Evolutionary conservation across 2,797 vertebrate genomes (phyloP), one percentile per base, ranked within the genome.

Genomic region (Otus scops): DNA sequence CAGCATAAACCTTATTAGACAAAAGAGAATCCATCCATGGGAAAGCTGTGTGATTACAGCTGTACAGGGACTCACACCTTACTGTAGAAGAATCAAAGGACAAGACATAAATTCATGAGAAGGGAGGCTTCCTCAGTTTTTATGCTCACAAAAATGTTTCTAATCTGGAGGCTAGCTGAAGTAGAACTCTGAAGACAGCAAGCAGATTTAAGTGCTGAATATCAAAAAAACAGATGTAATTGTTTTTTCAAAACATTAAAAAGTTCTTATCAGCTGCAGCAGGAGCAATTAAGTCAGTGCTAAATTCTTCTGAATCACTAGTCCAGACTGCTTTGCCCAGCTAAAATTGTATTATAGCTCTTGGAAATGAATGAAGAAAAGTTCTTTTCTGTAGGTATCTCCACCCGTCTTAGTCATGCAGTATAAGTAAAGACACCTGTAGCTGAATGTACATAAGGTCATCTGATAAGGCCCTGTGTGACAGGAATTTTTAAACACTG

Each of bases 391-490:
- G 24, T 30, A 59, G 68, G 26, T 92, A 60, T 83, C 90, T 95
- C 90, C 93, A 85, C 88, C 80, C 74, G 57, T 63, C 74, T 94
- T 92, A 96, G 77, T 96, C 85, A 94, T 18, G 54, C 63, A 67
- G 54, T 38, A 45, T 75, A 79, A 95, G 61, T 82, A 97, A 96
- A 95, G 95, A 96, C 85, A 96, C 91, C 67, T 97, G 94, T 79
- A 82, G 63, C 51, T 90, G 80, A 87, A 90, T 67, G 85, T 74
- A 96, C 92, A 96, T 95, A 96, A 69, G 76, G 36, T 36, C 38
- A 73, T 79, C 82, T 92, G 94, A 96, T 95, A 90, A 93, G 56
- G 36, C 45, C 77, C 2, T 27, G 26, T 74, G 83, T 70, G 80
- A 82, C 85, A 92, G 85, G 89, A 95, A 82, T 90, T 95, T 92